These are phyloP conservation scores for Xestia xanthographa DNA, from an alignment of 2,888 invertebrate species.

Conservation along the genomic window DNA sequence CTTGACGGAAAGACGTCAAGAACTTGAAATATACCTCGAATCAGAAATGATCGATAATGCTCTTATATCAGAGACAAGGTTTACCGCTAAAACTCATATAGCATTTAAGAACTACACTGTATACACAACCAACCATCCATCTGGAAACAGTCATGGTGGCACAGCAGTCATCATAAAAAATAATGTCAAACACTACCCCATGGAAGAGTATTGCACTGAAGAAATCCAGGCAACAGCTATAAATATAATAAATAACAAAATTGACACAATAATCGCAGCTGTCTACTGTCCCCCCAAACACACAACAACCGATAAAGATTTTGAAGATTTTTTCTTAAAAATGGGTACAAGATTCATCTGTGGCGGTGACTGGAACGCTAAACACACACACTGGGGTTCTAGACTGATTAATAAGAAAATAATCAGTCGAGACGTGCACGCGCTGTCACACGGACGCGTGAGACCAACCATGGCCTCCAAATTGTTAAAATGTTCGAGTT, in stretches of 20 bases:
- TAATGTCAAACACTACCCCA: neutral
- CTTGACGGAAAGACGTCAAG: conserved; percentile 12
- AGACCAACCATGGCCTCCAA: too few relatives aligned
- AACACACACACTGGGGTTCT: too few relatives aligned
- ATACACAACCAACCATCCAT: conserved; percentile 2
- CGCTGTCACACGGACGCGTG: too few relatives aligned
- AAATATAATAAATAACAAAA: neutral
- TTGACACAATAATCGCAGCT: neutral
- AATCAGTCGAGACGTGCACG: too few relatives aligned
- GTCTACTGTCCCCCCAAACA: conserved; percentile 6
- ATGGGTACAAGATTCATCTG: neutral
- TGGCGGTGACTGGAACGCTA: neutral
- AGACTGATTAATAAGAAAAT: too few relatives aligned
- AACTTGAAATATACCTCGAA: neutral
- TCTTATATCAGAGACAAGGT: conserved; percentile 5
- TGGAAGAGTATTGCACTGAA: too few relatives aligned
- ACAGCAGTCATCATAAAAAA: conserved; percentile 7
- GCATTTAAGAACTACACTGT: neutral
- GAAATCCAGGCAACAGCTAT: conserved; percentile 9
- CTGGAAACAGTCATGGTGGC: neutral
- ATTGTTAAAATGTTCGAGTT: too few relatives aligned
- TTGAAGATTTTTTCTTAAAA: neutral
- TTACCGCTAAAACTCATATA: neutral
- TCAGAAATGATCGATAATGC: neutral
- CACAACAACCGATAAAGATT: neutral